phyloP scores from a whole-genome alignment of 2,113 vertebrate genomes.

The Caretta caretta region DNA sequence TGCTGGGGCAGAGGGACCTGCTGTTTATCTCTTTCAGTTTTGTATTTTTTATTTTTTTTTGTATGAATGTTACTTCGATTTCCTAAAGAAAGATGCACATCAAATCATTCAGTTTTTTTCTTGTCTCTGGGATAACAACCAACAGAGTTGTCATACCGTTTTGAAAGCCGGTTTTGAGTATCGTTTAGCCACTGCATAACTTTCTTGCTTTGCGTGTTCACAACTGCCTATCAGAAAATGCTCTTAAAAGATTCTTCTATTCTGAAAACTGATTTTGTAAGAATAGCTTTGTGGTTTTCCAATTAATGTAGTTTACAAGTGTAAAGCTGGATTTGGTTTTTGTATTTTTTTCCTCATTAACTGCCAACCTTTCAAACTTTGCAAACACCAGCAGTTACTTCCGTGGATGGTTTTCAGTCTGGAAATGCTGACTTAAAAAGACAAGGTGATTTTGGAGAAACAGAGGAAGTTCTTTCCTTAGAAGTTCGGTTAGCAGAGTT shows the following conservation, averaged over 20 bases:
- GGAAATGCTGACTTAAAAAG: not conserved
- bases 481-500: no score
- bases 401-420: conserved; percentile 20
- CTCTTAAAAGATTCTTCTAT: conserved; percentile 48
- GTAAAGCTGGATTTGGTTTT: not conserved
- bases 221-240: conserved; percentile 39
- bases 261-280: conserved; percentile 46
- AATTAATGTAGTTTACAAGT: conserved; percentile 34
- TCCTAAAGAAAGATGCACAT: not conserved
- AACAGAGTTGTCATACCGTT: not conserved
- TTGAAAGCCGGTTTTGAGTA: conserved; percentile 48
- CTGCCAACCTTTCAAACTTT: conserved; percentile 20
- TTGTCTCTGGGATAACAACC: not conserved
- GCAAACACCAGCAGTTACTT: conserved; percentile 45
- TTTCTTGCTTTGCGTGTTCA: conserved; percentile 41
- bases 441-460: no score
- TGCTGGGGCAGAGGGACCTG: not conserved
- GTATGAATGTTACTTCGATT: not conserved
- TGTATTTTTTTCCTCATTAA: conserved; percentile 9
- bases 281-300: conserved; percentile 52
- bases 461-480: no score
- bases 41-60: not conserved
- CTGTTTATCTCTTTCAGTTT: not conserved
- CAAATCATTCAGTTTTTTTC: not conserved
- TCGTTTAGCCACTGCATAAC: conserved; percentile 33